Conservation (phyloP, 2,888 invertebrate genomes). For the Timema podura region DNA sequence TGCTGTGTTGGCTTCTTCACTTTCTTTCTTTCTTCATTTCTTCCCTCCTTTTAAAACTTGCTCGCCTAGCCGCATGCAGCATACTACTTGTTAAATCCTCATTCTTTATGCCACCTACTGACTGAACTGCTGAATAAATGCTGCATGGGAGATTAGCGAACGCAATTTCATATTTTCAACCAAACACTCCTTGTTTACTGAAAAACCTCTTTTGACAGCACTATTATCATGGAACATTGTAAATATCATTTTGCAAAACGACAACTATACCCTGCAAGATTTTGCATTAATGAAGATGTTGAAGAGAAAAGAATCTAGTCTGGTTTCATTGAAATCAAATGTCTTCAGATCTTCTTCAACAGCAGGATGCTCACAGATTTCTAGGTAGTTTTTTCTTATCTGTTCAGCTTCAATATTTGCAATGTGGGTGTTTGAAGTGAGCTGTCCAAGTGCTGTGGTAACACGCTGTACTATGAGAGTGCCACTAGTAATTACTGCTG, state of each 20-base stretch:
- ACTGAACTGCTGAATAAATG: neutral
- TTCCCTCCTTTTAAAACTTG: slow-evolving; percentile 6
- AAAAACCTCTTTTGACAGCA: neutral
- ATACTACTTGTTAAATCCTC: neutral
- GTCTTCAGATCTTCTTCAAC: slow-evolving; percentile 9
- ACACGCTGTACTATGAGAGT: neutral
- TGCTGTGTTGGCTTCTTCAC: neutral
- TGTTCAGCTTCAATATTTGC: slow-evolving; percentile 1
- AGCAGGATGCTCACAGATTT: neutral
- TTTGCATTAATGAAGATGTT: neutral
- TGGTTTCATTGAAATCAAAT: neutral
- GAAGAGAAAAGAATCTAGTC: neutral
- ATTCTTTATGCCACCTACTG: slow-evolving; percentile 3
- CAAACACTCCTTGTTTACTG: slow-evolving; percentile 10
- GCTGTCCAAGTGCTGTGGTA: neutral
- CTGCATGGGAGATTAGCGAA: neutral
- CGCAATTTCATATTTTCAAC: neutral
- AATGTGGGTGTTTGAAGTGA: neutral
- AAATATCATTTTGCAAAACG: slow-evolving; percentile 8
- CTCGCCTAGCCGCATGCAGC: neutral
- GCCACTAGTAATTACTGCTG: neutral
- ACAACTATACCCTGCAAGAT: neutral
- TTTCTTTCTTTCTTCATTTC: neutral
- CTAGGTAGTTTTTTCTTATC: neutral
- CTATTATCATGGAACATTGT: neutral